Conservation (phyloP, 2,888 invertebrate genomes). For the Oligia latruncula region DNA sequence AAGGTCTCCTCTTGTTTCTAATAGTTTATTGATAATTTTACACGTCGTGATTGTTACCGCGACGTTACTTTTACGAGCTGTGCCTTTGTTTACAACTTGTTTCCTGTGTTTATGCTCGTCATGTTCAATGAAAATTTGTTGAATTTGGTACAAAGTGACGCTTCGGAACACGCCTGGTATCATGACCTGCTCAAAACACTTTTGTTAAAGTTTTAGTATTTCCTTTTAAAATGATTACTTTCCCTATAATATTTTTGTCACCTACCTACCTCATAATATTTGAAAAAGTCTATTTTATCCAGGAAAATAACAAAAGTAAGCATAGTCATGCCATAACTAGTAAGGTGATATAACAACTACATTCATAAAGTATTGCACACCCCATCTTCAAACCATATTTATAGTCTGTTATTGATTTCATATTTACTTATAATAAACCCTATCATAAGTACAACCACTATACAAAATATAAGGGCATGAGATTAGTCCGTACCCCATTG, state of each 20-base stretch:
- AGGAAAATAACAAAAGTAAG: not conserved
- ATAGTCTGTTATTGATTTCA: conserved; percentile 80
- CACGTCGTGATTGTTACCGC: conserved; percentile 67
- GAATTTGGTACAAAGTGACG: conserved; percentile 65
- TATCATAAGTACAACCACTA: conserved; percentile 77
- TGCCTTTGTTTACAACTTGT: conserved; percentile 87
- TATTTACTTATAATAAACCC: conserved; percentile 77
- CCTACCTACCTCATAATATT: not conserved
- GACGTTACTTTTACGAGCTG: conserved; percentile 77
- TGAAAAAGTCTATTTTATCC: not conserved
- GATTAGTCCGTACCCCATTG: conserved; percentile 84
- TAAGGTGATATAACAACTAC: not conserved
- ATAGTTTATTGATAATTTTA: conserved; percentile 70
- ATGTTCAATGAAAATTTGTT: conserved; percentile 79
- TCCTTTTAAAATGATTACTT: conserved; percentile 13
- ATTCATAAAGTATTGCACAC: conserved; percentile 21
- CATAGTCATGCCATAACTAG: not conserved
- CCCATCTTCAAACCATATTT: conserved; percentile 31
- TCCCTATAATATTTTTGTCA: not conserved
- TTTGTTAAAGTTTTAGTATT: conserved; percentile 1
- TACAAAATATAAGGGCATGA: conserved; percentile 77
- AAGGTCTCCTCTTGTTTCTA: conserved; percentile 67
- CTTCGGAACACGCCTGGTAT: conserved; percentile 47
- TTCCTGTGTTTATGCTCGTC: conserved; percentile 84
- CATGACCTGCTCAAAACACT: conserved; percentile 34